Percentiles rank a stretch among this genome's conserved stretches.
phyloP scores from a whole-genome alignment of 2,113 vertebrate genomes.

The Trinectes maculatus region DNA sequence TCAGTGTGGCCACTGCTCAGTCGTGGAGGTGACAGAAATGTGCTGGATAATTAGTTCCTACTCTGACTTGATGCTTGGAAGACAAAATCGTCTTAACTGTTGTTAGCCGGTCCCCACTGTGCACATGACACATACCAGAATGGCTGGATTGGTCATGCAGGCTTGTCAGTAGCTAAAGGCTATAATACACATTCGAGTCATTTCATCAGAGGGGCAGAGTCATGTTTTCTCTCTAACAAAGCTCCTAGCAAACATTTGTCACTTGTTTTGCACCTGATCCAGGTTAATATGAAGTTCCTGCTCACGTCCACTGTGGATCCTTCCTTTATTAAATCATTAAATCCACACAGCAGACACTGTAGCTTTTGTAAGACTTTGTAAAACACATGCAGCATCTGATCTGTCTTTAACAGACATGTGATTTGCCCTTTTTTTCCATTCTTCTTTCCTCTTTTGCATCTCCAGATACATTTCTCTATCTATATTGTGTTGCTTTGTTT shows the following conservation, averaged over 20 bases:
- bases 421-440: no score
- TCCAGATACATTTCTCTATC: no score
- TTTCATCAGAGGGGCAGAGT: slow-evolving; percentile 7
- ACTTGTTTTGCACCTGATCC: background rate
- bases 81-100: slow-evolving; percentile 66
- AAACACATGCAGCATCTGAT: no score
- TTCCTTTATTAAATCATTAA: no score
- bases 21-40: slow-evolving; percentile 53
- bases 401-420: no score
- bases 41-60: slow-evolving; percentile 75
- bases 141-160: slow-evolving; percentile 26
- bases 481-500: no score
- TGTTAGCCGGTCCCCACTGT: slow-evolving; percentile 35
- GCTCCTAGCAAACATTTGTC: background rate
- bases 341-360: no score
- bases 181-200: slow-evolving; percentile 33
- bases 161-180: slow-evolving; percentile 29
- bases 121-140: slow-evolving; percentile 54
- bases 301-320: background rate
- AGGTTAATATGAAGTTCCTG: background rate
- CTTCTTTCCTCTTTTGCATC: no score
- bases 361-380: no score
- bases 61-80: slow-evolving; percentile 61
- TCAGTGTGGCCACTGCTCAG: slow-evolving; percentile 52
- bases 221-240: background rate